phyloP scores from a whole-genome alignment of 2,113 vertebrate species.

The Ctenodactylus gundi region DNA sequence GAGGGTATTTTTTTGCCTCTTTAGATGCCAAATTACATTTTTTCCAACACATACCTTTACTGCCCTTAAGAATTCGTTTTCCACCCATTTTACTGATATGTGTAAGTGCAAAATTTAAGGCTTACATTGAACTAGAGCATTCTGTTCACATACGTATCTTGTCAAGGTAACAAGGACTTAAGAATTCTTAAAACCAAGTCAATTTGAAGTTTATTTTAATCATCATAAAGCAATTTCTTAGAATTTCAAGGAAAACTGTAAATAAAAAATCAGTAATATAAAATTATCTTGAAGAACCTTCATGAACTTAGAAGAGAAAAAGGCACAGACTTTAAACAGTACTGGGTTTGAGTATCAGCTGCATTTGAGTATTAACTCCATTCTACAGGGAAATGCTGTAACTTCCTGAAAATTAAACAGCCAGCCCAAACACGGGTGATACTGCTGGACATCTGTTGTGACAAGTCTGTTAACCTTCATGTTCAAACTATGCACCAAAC shows the following conservation, averaged over 20 bases:
- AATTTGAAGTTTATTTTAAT: slow-evolving; percentile 5
- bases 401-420: not conserved
- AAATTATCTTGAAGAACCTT: not conserved
- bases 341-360: not conserved
- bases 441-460: not conserved
- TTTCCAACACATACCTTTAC: not conserved
- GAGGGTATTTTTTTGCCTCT: not conserved
- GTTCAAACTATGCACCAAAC: not conserved
- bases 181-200: slow-evolving; percentile 1
- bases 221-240: not conserved
- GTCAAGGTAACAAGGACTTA: too few relatives aligned
- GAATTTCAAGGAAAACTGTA: not conserved
- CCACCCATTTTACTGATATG: too few relatives aligned
- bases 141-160: too few relatives aligned
- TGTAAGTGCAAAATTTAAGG: too few relatives aligned
- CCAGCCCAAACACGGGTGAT: not conserved
- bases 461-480: not conserved
- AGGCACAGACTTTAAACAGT: not conserved
- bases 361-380: not conserved
- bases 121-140: too few relatives aligned
- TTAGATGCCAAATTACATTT: not conserved
- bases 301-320: not conserved
- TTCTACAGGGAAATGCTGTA: not conserved
- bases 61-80: not conserved
- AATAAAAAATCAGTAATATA: not conserved